Base-by-base conservation (phyloP, 2,113 vertebrate genomes). In the Malurus elegans region DNA sequence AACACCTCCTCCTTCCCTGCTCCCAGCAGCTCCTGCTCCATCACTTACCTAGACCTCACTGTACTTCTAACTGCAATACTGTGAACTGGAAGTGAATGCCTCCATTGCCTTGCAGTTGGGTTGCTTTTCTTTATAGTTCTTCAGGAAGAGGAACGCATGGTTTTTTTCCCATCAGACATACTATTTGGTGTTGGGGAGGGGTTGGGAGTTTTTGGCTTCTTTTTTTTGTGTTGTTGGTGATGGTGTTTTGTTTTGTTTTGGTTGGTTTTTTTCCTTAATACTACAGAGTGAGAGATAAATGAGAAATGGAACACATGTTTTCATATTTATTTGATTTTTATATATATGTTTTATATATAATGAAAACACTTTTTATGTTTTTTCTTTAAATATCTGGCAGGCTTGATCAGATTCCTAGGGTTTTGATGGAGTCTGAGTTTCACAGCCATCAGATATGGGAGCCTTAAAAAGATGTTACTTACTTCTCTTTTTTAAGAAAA, bases 41-140 rank as follows among this genome's bases (percentile, higher is more conserved):
- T 97, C 98, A 98, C 97, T 98, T 97, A 88, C 88, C 66, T 97
- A 98, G 98, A 98, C 98, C 97, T 98, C 98, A 97, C 95, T 98
- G 91, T 98, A 98, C 98, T 99, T 98, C 98, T 98, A 98, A 98
- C 98, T 98, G 98, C 98, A 98, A 97, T 98, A 98, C 98, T 98
- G 98, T 98, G 98, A 98, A 96, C 98, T 98, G 98, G 98, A 97
- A 98, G 97, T 97, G 94, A 97, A 97, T 96, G 92, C 97, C 98
- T 98, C 96, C 98, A 97, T 98, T 98, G 98, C 98, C 98, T 98
- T 97, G 97, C 98, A 97, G 97, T 95, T 97, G 97, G 96, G 97
- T 98, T 97, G 97, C 97, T 98, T 97, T 97, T 93, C 80, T 97
- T 97, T 98, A 95, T 98, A 93, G 94, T 92, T 96, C 91, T 92